These are phyloP conservation scores for Neelides sp. DNA, from an alignment of 1,140 invertebrate genomes.

Conservation along the genomic window DNA sequence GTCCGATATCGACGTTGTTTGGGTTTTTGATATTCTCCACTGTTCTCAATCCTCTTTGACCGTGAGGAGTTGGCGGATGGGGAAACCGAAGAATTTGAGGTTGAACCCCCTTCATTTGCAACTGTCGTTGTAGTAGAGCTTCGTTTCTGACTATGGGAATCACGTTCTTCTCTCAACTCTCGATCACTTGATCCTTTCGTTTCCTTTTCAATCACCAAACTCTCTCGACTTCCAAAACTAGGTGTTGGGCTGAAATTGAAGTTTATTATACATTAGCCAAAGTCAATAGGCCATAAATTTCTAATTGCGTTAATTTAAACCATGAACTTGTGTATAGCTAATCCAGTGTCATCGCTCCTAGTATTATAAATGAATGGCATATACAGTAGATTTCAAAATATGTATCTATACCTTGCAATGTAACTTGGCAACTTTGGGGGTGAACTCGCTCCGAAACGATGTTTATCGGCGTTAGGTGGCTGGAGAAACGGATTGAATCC, in stretches of 20 bases:
- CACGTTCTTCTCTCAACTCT: slow-evolving; percentile 6
- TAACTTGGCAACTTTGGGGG: slow-evolving; percentile 16
- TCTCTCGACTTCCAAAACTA: slow-evolving; percentile 17
- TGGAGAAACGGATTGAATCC: slow-evolving; percentile 20
- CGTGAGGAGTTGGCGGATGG: slow-evolving; percentile 12
- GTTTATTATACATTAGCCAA: too few relatives aligned
- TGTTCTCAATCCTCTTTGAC: slow-evolving; percentile 12
- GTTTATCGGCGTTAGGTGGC: slow-evolving; percentile 17
- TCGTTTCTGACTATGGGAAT: slow-evolving; percentile 3
- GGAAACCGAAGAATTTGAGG: slow-evolving; percentile 9
- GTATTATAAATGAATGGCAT: too few relatives aligned
- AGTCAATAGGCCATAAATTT: not conserved
- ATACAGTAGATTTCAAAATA: too few relatives aligned
- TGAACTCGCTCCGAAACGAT: slow-evolving; percentile 11
- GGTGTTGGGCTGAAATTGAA: slow-evolving; percentile 13
- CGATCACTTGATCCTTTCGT: not conserved
- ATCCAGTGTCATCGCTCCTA: too few relatives aligned
- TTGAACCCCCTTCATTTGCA: not conserved
- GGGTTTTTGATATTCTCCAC: slow-evolving; percentile 85
- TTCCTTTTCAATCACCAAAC: not conserved
- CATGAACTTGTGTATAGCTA: too few relatives aligned
- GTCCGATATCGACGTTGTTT: slow-evolving; percentile 79
- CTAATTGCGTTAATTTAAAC: too few relatives aligned
- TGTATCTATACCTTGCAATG: slow-evolving; percentile 4
- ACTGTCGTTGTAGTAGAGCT: slow-evolving; percentile 1